Conservation (phyloP, 2,888 invertebrate species). For the Hesperia comma region DNA sequence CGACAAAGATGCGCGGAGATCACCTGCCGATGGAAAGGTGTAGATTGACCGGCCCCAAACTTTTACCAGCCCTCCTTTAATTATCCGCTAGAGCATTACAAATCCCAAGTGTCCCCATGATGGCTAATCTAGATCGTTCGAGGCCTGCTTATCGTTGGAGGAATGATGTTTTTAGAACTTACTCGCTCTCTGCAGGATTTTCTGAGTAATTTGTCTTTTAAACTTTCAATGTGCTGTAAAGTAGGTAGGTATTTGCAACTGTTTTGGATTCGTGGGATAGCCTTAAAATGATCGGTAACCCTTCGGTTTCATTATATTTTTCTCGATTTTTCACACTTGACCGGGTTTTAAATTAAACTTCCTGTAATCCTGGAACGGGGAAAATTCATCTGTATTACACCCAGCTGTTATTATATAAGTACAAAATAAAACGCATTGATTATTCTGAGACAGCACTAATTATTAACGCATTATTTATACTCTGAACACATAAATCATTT, state of each 20-base stretch:
- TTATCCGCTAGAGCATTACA: slow-evolving; percentile 47
- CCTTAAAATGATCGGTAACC: too few relatives aligned
- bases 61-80: slow-evolving; percentile 57
- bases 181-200: neutral
- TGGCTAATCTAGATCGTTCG: slow-evolving; percentile 49
- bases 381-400: too few relatives aligned
- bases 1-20: slow-evolving; percentile 61
- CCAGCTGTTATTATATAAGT: too few relatives aligned
- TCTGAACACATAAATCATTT: slow-evolving; percentile 17
- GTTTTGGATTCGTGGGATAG: too few relatives aligned
- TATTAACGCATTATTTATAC: slow-evolving; percentile 38
- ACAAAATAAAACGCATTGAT: too few relatives aligned
- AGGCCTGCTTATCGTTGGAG: neutral
- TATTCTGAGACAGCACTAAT: neutral
- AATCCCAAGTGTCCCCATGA: slow-evolving; percentile 34
- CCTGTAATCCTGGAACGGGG: too few relatives aligned
- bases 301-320: too few relatives aligned
- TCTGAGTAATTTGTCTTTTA: neutral
- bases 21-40: slow-evolving; percentile 80
- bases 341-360: too few relatives aligned
- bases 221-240: neutral
- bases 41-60: slow-evolving; percentile 74
- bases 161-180: neutral
- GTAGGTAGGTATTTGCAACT: too few relatives aligned
- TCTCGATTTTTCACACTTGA: too few relatives aligned